A percentile compares a stretch with the other conserved stretches of the same genome.
Conservation (phyloP, 2,113 vertebrate species). For the Entelurus aequoreus region DNA sequence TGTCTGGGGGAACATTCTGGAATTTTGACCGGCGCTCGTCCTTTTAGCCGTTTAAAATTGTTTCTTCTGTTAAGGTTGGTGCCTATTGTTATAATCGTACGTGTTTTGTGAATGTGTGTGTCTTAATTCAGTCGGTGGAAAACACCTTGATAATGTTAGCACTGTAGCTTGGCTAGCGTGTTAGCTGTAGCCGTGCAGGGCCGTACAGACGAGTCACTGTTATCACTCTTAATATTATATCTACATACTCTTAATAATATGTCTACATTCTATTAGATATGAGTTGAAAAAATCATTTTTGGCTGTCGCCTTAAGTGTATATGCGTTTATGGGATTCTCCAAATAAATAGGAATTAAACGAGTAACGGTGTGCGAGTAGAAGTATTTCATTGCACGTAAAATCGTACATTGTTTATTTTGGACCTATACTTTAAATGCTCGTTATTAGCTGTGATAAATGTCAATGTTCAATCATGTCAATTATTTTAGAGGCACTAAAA, state of each 20-base stretch:
- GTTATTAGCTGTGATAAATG: too few relatives aligned
- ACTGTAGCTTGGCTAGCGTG: background rate
- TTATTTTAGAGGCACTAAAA: background rate
- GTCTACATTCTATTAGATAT: background rate
- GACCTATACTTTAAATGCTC: background rate
- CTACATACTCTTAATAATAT: too few relatives aligned
- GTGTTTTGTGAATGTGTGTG: background rate
- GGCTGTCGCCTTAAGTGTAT: background rate
- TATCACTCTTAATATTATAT: too few relatives aligned
- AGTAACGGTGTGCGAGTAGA: background rate
- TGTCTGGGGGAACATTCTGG: constrained; percentile 39
- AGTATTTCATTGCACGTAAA: background rate
- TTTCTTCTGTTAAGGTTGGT: constrained; percentile 24
- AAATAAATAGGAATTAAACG: too few relatives aligned
- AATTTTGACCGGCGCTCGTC: constrained; percentile 19
- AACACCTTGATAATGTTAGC: background rate
- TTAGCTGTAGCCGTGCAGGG: constrained; percentile 15
- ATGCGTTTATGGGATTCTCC: background rate
- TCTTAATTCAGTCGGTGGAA: background rate
- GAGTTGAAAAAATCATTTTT: background rate
- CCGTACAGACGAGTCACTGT: constrained; percentile 8
- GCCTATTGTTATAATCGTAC: background rate
- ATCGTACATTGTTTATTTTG: background rate
- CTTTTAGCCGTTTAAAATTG: background rate
- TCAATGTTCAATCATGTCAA: background rate